Conservation (phyloP, 2,113 vertebrate species). For the Stictonetta naevosa region DNA sequence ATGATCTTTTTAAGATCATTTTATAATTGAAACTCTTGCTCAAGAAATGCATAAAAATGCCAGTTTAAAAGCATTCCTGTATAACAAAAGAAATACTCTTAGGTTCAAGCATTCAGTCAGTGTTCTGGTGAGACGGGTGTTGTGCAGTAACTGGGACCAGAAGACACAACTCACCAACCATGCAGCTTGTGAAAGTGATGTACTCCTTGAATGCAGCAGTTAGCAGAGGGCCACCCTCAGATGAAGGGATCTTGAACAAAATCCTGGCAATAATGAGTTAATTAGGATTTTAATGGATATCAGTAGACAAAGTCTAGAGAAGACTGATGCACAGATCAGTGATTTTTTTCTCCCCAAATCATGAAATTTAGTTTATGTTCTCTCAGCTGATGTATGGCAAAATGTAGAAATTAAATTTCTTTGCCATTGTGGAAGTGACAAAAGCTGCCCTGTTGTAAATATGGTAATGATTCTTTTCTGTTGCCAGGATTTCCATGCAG, state of each 20-base stretch:
- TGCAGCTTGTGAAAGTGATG: not conserved
- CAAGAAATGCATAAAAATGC: not conserved
- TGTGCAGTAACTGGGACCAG: not conserved
- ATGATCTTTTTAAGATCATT: not conserved
- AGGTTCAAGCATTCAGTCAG: not conserved
- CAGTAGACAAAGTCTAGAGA: not conserved
- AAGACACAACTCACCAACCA: not conserved
- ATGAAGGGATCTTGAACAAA: not conserved
- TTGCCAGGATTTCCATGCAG: not conserved
- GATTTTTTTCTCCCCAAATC: not conserved
- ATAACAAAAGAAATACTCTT: not conserved
- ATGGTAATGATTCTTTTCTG: not conserved
- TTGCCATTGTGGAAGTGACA: not conserved
- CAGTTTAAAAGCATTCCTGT: not conserved
- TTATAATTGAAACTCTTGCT: not conserved
- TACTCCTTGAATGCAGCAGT: not conserved
- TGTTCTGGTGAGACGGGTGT: not conserved
- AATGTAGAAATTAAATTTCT: not conserved
- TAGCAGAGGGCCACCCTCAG: not conserved
- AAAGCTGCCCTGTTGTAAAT: not conserved
- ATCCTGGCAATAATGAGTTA: not conserved
- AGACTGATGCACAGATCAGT: not conserved
- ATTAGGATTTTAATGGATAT: not conserved
- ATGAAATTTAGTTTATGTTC: not conserved
- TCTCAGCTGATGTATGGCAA: not conserved